Evolutionary conservation across 2,888 invertebrate genomes (phyloP).

Genomic region (Ferrisia virgata): DNA sequence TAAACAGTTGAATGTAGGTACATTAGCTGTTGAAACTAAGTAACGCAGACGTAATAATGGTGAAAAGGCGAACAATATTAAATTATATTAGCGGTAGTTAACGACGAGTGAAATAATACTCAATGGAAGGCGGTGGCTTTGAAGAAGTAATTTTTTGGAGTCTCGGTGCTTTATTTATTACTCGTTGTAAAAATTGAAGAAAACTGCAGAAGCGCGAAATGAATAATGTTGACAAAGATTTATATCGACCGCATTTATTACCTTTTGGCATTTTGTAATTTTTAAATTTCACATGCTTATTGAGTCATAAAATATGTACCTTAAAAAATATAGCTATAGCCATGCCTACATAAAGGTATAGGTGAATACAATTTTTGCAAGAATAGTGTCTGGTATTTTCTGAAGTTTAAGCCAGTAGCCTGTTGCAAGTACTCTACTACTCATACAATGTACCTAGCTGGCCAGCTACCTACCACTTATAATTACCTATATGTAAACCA

Average conservation of each 20-base stretch:
- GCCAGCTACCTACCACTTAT: no score
- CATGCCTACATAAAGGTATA: no score
- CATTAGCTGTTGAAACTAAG: neutral
- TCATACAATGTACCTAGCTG: no score
- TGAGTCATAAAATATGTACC: neutral
- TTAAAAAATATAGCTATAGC: neutral
- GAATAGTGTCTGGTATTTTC: no score
- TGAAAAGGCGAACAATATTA: neutral
- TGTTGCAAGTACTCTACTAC: no score
- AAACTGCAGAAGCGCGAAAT: constrained; percentile 12
- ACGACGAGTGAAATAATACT: constrained; percentile 3
- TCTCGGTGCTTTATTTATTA: neutral
- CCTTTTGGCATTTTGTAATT: constrained; percentile 1
- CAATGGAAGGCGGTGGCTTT: neutral
- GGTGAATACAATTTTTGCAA: no score
- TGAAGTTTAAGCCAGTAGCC: no score
- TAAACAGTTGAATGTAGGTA: neutral
- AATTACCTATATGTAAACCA: no score
- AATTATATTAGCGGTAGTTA: constrained; percentile 24
- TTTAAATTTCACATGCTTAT: neutral
- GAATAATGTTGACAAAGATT: constrained; percentile 5
- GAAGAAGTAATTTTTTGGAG: constrained; percentile 21
- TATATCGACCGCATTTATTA: neutral
- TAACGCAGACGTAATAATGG: neutral
- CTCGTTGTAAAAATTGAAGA: neutral